Conservation (phyloP, 2,797 vertebrate genomes). For the Molossus alvarezi region DNA sequence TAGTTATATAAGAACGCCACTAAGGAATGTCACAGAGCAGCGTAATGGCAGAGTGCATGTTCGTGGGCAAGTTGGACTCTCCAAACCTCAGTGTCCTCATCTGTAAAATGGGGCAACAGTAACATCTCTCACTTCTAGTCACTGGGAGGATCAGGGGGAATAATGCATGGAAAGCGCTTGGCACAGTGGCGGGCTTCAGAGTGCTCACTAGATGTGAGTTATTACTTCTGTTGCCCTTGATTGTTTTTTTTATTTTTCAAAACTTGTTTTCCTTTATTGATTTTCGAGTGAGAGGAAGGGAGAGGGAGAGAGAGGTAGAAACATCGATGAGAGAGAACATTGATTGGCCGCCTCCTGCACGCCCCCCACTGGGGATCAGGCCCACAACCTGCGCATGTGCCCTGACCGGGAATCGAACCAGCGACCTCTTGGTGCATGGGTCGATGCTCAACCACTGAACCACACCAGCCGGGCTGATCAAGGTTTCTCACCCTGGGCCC, state of each 20-base stretch:
- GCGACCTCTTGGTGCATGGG: no score
- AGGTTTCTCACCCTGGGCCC: fast-evolving
- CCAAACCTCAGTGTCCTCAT: background rate
- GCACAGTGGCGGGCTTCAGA: background rate
- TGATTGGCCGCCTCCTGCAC: no score
- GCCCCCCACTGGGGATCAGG: no score
- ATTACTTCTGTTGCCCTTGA: fast-evolving
- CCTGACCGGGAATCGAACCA: no score
- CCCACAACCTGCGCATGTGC: no score
- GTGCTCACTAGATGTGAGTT: fast-evolving
- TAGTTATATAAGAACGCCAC: background rate
- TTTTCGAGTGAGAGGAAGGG: no score
- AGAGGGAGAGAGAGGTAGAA: no score
- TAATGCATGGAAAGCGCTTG: background rate
- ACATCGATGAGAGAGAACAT: no score
- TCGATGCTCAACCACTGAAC: no score
- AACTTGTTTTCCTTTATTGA: no score
- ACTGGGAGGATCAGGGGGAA: background rate
- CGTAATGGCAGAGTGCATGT: fast-evolving
- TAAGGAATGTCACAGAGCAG: background rate
- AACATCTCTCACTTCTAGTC: fast-evolving
- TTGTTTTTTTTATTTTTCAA: background rate
- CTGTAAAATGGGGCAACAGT: background rate
- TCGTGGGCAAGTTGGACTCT: fast-evolving
- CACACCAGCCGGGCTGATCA: background rate